phyloP scores from a whole-genome alignment of 2,113 vertebrate genomes.

The Dryoscopus gambensis region DNA sequence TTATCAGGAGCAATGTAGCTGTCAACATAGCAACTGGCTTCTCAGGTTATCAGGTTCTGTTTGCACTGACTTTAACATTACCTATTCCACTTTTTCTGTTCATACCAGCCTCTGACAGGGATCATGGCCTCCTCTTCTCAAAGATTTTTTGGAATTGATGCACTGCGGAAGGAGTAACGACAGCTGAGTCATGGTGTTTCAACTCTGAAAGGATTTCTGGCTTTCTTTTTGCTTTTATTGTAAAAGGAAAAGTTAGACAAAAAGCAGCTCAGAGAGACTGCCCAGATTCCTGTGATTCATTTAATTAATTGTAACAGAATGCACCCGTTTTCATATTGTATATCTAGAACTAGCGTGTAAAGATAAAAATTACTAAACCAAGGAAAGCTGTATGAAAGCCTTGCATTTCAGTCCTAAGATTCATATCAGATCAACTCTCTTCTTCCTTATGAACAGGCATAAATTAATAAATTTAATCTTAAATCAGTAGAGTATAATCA shows the following conservation, averaged over 20 bases:
- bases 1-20: neutral
- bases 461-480: neutral
- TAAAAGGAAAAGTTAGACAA: neutral
- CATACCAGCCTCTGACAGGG: neutral
- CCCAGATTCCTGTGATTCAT: neutral
- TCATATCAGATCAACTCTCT: neutral
- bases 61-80: neutral
- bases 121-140: neutral
- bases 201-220: neutral
- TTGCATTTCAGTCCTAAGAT: neutral
- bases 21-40: neutral
- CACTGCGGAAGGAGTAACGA: accelerated
- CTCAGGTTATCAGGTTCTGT: neutral
- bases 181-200: neutral
- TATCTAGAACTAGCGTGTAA: neutral
- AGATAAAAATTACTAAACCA: neutral
- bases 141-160: neutral
- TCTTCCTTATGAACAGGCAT: neutral
- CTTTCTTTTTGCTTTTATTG: neutral
- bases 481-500: neutral
- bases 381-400: neutral
- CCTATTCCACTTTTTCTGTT: neutral
- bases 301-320: neutral
- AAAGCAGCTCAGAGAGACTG: neutral
- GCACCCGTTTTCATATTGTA: neutral